Percentiles rank a stretch among this genome's conserved stretches.
Evolutionary conservation across 2,888 invertebrate genomes (phyloP).

Genomic region (Orchesella flavescens): DNA sequence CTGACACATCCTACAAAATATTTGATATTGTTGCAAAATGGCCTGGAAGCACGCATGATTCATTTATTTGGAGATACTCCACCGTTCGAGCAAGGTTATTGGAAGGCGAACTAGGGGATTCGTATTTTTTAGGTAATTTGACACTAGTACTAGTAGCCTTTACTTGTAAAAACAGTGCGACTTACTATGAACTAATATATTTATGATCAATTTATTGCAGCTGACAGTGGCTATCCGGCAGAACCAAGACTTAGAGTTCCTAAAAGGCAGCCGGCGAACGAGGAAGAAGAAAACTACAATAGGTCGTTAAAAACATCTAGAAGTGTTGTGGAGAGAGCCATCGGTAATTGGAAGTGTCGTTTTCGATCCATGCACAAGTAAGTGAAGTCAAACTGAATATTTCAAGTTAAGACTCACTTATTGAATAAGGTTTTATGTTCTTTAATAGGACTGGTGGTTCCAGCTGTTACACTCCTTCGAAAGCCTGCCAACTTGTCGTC

Average conservation of each 20-base stretch:
- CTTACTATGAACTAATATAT: background rate
- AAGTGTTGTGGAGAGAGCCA: conserved; percentile 53
- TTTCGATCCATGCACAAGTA: conserved; percentile 39
- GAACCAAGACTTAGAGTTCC: conserved; percentile 47
- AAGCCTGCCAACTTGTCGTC: conserved; percentile 46
- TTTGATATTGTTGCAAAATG: conserved; percentile 52
- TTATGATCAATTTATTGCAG: conserved; percentile 17
- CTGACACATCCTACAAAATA: conserved; percentile 35
- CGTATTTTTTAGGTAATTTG: conserved; percentile 45
- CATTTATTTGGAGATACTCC: conserved; percentile 45
- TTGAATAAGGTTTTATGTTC: background rate
- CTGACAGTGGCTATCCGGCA: conserved; percentile 48
- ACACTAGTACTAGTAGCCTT: background rate
- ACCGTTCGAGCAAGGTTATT: conserved; percentile 12
- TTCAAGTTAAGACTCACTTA: conserved; percentile 23
- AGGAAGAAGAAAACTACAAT: conserved; percentile 4
- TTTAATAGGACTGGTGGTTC: conserved; percentile 54
- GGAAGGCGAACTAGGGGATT: conserved; percentile 32
- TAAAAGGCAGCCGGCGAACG: background rate
- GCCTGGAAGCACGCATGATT: conserved; percentile 54
- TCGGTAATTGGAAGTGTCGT: conserved; percentile 47
- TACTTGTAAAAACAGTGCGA: background rate
- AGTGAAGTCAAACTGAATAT: background rate
- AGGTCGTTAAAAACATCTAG: conserved; percentile 18
- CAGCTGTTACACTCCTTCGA: conserved; percentile 25